These are phyloP conservation scores for Phocides pigmalion DNA, from an alignment of 1,140 invertebrate species.

Conservation along the genomic window DNA sequence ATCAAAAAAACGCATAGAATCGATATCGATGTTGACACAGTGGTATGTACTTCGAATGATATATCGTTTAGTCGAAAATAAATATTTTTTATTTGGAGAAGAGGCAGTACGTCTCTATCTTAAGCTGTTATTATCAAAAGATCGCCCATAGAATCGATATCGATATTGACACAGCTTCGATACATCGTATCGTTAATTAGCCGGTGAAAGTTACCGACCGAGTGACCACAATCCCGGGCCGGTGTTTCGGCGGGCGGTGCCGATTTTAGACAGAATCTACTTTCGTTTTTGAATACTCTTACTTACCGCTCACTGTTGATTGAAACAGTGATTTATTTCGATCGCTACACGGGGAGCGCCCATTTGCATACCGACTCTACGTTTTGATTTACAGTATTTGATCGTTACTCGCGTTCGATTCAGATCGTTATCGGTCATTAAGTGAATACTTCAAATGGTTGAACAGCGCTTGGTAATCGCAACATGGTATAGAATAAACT, in stretches of 20 bases:
- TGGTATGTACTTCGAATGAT: too few relatives aligned
- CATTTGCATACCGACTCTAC: slow-evolving; percentile 37
- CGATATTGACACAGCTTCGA: slow-evolving; percentile 61
- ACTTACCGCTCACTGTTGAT: slow-evolving; percentile 65
- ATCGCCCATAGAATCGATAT: slow-evolving; percentile 36
- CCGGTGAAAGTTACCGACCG: slow-evolving; percentile 76
- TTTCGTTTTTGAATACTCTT: slow-evolving; percentile 82
- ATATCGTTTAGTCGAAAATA: too few relatives aligned
- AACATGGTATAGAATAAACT: background rate
- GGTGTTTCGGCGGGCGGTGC: slow-evolving; percentile 64
- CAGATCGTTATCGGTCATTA: background rate
- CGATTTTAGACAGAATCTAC: slow-evolving; percentile 80
- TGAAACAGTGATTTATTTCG: slow-evolving; percentile 50
- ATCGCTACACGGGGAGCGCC: slow-evolving; percentile 15
- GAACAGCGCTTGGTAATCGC: background rate
- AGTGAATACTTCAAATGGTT: background rate
- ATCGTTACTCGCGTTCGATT: slow-evolving; percentile 4
- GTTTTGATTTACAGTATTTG: slow-evolving; percentile 23
- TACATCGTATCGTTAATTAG: slow-evolving; percentile 74
- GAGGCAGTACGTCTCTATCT: too few relatives aligned
- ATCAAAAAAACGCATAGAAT: too few relatives aligned
- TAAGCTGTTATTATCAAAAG: too few relatives aligned
- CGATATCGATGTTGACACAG: slow-evolving; percentile 52
- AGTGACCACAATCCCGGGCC: slow-evolving; percentile 72
- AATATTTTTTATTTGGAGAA: too few relatives aligned